Base-by-base conservation (phyloP, 2,888 invertebrate species). In the Aporophyla nigra region DNA sequence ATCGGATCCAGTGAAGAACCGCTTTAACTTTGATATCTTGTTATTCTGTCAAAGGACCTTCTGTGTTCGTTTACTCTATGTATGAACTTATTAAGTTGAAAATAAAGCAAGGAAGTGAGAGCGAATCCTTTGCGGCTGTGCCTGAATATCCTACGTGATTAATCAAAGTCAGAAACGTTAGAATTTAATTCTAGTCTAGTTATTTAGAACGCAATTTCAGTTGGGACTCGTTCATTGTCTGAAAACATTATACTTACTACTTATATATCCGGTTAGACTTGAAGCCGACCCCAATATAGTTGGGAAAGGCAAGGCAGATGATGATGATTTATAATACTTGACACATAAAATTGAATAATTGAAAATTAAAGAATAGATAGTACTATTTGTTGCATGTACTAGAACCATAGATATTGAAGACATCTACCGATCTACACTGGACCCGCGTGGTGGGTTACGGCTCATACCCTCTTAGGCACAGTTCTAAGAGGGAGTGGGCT, bases 1-100 rank as follows among this genome's bases (percentile, higher is more conserved):
- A 27, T 27, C 24, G 3, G 58, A 27, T 27, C 7, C 7, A 9
- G 19, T 27, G 58, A 3, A 7, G 16, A 27, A 3, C 27, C 27
- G 16, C 27, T 58, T 3, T 27, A 19, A 19, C 27, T 65, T 27
- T 24, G 19, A 3, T 40, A 61, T 7, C 12, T 69, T 1, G 33
- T 49, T 19, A 14, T 33, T 33, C 5, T 16, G 62, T 21, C 10
- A 19, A 7, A 74, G 21, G 46, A 46, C 27, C 84, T 67, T 76
- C 53, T 76, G 75, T 10, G 9, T 56, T 27, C 33, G 1, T 24
- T 6, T 27, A 9, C 9, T 43, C 9, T 54, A n/a, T 56, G 53
- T 51, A 9, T 69, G n/a, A 83, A 76, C 67, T 90, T 90, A 91
- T 91, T 90, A 92, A 88, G 89, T 89, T 88, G 85, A 70, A 89